phyloP scores from a whole-genome alignment of 2,888 invertebrate species.

The Macaria notata region DNA sequence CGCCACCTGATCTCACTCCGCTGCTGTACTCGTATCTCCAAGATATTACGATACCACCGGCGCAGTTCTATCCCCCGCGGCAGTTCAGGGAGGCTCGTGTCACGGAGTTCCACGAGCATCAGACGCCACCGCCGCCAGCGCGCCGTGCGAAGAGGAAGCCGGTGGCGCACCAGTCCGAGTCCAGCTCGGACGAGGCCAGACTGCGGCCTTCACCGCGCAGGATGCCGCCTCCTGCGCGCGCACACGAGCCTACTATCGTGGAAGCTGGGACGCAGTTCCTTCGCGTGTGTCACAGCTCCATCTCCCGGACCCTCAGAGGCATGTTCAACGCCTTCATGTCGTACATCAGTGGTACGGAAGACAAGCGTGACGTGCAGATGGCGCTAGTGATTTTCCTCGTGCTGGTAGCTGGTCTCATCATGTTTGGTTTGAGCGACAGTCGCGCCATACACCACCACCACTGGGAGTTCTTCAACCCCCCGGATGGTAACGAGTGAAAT shows the following conservation, averaged over 20 bases:
- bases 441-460: constrained; percentile 90
- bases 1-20: constrained; percentile 74
- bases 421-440: constrained; percentile 88
- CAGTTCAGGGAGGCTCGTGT: constrained; percentile 58
- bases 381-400: constrained; percentile 90
- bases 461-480: constrained; percentile 95
- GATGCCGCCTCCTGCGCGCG: constrained; percentile 60
- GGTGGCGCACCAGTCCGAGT: constrained; percentile 63
- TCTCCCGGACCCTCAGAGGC: constrained; percentile 85
- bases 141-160: constrained; percentile 76
- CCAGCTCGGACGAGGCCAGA: constrained; percentile 77
- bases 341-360: constrained; percentile 84
- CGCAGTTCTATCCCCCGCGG: constrained; percentile 71
- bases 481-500: constrained; percentile 79
- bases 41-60: constrained; percentile 75
- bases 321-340: constrained; percentile 85
- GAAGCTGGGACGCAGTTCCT: constrained; percentile 88
- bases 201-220: constrained; percentile 69
- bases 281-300: constrained; percentile 85
- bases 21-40: constrained; percentile 79
- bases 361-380: constrained; percentile 88
- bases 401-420: constrained; percentile 88
- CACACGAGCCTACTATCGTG: constrained; percentile 85
- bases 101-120: constrained; percentile 63
- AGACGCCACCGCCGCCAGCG: constrained; percentile 65